These are phyloP conservation scores for Pecten maximus DNA, from an alignment of 2,888 invertebrate genomes.

Conservation along the genomic window DNA sequence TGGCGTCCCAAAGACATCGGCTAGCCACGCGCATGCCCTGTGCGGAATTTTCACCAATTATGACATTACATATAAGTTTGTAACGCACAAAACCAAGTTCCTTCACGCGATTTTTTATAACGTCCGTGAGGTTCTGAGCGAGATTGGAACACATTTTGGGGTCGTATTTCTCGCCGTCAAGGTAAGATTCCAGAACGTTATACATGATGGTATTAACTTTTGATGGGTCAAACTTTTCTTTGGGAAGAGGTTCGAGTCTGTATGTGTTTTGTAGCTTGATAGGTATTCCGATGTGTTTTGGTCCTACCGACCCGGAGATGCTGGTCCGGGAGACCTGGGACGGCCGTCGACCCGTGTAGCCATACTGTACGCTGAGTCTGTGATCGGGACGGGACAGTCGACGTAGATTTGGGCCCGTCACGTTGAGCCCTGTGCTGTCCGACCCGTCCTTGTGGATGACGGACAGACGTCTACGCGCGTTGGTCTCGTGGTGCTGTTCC, in stretches of 20 bases:
- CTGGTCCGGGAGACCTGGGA: conserved; percentile 72
- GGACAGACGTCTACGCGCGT: conserved; percentile 44
- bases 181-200: conserved; percentile 70
- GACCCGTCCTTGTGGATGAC: conserved; percentile 47
- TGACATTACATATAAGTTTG: conserved; percentile 76
- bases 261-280: conserved; percentile 75
- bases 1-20: conserved; percentile 76
- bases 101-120: conserved; percentile 76
- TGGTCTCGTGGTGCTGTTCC: conserved; percentile 49
- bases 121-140: conserved; percentile 74
- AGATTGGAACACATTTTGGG: conserved; percentile 71
- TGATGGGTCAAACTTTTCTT: conserved; percentile 71
- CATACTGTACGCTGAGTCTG: conserved; percentile 71
- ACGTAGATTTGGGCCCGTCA: conserved; percentile 68
- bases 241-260: conserved; percentile 67
- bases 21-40: conserved; percentile 75
- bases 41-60: conserved; percentile 73
- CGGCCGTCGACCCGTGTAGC: conserved; percentile 66
- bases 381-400: conserved; percentile 70
- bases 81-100: conserved; percentile 75
- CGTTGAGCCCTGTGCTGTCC: conserved; percentile 50
- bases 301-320: conserved; percentile 71
- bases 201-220: conserved; percentile 69
- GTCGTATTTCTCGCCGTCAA: conserved; percentile 77
- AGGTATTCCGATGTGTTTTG: conserved; percentile 64